Evolutionary conservation across 2,888 invertebrate genomes (phyloP), one percentile per base, ranked within the genome.

Genomic region (Epinotia ramella): DNA sequence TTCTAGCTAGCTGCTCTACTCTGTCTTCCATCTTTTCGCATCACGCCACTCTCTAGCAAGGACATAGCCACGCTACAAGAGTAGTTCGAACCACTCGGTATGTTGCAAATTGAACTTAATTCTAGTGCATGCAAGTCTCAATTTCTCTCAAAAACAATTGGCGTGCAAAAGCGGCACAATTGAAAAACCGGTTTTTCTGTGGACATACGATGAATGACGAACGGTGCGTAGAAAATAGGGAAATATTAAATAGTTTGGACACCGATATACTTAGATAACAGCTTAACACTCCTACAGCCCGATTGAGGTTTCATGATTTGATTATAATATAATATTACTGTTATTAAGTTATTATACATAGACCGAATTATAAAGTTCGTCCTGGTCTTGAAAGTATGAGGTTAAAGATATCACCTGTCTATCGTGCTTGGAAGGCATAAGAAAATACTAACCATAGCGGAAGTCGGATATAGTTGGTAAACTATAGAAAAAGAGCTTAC

Each of bases 121-220:
- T 24, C 46, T 65, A 65, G 24, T 16, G 9, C 65, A 49, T 24
- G 65, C 65, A 64, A 64, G 64, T 46, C 65, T 65, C 65, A 46
- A 44, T 18, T 46, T 65, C 46, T 46, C 46, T 65, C 65, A 65
- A 65, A 65, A 13, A 46, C 40, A 16, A 3, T 64, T 46, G 13
- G 24, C 65, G 65, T 63, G 63, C 63, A 11, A 44, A n/a, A 60
- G 28, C 18, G 33, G 4, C n/a, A 40, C 3, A n/a, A 33, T 12
- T 12, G 9, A 44, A 63, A 63, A 40, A 63, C 33, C 40, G 5
- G 63, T n/a, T 33, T 18, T 11, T 40, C 40, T n/a, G 33, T 12
- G 11, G 33, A 11, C 33, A 63, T 9, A 40, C 9, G 40, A 40
- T 40, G 7, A 40, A 18, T 18, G 12, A 18, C 40, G 44, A n/a